Percentiles rank a stretch among this genome's conserved stretches.
phyloP scores from a whole-genome alignment of 2,113 vertebrate genomes.

The Spheniscus mendiculus region DNA sequence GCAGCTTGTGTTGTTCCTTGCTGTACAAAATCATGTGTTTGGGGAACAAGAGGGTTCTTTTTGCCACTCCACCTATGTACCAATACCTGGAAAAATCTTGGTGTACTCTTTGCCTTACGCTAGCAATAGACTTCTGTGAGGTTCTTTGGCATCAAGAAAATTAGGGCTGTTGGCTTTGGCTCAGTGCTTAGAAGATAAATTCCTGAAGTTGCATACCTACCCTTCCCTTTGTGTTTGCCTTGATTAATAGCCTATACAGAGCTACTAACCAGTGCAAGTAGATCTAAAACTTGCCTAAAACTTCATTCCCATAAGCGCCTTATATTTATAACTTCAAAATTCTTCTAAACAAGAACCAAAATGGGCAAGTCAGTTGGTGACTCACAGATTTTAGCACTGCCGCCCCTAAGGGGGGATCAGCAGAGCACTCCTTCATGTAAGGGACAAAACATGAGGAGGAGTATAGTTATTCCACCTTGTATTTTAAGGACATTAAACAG shows the following conservation, averaged over 20 bases:
- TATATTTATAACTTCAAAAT: not conserved
- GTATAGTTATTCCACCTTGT: not conserved
- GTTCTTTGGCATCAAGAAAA: not conserved
- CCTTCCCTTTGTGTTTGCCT: not conserved
- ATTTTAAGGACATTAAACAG: not conserved
- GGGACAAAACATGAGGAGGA: not conserved
- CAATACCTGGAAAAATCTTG: not conserved
- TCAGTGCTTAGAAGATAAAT: not conserved
- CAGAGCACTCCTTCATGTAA: not conserved
- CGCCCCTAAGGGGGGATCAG: not conserved
- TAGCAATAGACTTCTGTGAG: not conserved
- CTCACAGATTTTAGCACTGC: not conserved
- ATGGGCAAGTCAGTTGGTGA: not conserved
- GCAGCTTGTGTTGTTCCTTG: not conserved
- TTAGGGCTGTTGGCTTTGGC: not conserved
- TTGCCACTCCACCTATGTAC: not conserved
- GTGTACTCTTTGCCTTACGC: not conserved
- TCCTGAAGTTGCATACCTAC: not conserved
- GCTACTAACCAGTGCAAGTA: not conserved
- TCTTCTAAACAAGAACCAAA: not conserved
- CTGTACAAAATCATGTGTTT: not conserved
- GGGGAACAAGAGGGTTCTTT: not conserved
- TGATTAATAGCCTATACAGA: not conserved
- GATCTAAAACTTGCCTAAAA: not conserved
- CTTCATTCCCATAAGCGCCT: not conserved